Evolutionary conservation across 2,888 invertebrate species (phyloP).

Genomic region (Epinotia ramella): DNA sequence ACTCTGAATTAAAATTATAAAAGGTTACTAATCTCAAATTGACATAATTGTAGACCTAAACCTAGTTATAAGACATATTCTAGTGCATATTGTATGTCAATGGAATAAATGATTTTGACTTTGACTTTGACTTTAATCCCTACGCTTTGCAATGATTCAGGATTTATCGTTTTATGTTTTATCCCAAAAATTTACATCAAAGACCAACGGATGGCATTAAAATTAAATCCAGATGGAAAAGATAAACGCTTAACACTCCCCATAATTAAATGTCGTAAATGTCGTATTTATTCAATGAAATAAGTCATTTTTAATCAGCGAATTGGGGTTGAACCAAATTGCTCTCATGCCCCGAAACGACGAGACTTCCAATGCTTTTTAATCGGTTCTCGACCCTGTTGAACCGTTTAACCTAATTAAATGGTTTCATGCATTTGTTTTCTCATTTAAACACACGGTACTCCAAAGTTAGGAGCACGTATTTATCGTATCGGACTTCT

Average conservation of each 20-base stretch:
- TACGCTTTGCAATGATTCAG: neutral
- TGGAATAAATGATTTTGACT: no score
- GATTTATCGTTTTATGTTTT: conserved; percentile 23
- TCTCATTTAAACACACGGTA: conserved; percentile 4
- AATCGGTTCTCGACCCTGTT: conserved; percentile 31
- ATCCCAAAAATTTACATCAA: conserved; percentile 31
- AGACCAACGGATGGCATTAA: conserved; percentile 23
- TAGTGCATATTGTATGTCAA: no score
- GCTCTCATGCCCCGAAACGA: conserved; percentile 14
- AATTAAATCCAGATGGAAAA: conserved; percentile 29
- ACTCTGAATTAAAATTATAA: no score
- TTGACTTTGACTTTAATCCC: no score
- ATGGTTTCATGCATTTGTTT: neutral
- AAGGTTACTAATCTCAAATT: no score
- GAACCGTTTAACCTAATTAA: conserved; percentile 35
- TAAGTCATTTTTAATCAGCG: neutral
- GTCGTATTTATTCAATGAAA: neutral
- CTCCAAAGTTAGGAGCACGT: neutral
- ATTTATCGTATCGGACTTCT: neutral
- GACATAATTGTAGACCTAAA: no score
- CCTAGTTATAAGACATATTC: no score
- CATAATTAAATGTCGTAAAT: neutral
- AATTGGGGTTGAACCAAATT: neutral
- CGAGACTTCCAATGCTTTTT: conserved; percentile 29
- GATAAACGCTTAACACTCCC: conserved; percentile 15